phyloP scores from a whole-genome alignment of 2,113 vertebrate species.

The Acinonyx jubatus region DNA sequence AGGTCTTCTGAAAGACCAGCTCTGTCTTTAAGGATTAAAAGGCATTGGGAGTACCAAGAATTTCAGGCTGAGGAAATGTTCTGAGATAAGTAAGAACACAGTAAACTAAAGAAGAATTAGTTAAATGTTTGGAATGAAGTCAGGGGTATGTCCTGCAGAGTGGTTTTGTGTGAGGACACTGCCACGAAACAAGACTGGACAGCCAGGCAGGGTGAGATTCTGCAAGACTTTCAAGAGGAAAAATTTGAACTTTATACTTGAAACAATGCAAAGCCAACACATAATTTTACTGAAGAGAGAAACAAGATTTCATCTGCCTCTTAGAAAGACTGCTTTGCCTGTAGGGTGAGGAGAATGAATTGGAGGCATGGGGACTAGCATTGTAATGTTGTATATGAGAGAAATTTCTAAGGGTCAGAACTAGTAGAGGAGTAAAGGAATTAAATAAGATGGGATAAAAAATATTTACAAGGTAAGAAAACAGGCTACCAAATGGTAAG shows the following conservation, averaged over 20 bases:
- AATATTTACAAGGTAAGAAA: neutral
- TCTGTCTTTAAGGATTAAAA: neutral
- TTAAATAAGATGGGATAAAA: neutral
- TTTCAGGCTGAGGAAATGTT: neutral
- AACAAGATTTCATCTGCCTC: conserved; percentile 1
- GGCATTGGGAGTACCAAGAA: neutral
- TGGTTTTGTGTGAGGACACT: neutral
- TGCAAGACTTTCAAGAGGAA: neutral
- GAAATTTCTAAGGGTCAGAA: neutral
- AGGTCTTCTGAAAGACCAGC: conserved; percentile 1
- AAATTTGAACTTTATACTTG: neutral
- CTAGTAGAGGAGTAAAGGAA: neutral
- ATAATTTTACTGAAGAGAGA: conserved; percentile 15
- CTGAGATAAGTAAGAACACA: neutral
- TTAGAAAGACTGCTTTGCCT: neutral
- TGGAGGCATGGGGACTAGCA: neutral
- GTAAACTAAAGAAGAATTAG: conserved; percentile 28
- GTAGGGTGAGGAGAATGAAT: neutral
- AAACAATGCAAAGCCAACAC: neutral
- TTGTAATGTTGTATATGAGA: neutral
- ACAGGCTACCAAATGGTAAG: neutral
- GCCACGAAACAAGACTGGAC: neutral
- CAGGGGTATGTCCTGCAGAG: neutral
- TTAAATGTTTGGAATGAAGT: neutral
- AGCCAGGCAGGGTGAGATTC: neutral